Evolutionary conservation across 2,797 vertebrate species (phyloP).

Genomic region (Acanthiza pusilla): DNA sequence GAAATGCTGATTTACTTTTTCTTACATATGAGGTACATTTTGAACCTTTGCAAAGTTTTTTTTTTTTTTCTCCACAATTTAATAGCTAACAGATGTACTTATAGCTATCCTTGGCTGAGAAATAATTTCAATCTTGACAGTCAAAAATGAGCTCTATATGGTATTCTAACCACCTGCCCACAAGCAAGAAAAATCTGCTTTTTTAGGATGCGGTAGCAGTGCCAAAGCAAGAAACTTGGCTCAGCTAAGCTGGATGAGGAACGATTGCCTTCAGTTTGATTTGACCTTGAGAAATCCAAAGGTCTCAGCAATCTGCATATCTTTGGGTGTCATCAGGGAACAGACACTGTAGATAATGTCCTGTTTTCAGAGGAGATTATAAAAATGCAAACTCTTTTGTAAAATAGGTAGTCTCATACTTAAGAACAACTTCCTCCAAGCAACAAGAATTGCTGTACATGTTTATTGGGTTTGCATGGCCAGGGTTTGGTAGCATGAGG

Average conservation of each 20-base stretch:
- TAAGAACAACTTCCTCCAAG: background rate
- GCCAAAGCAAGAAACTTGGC: slow-evolving; percentile 62
- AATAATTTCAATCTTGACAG: slow-evolving; percentile 71
- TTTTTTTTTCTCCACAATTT: slow-evolving; percentile 51
- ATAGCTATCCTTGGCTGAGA: slow-evolving; percentile 62
- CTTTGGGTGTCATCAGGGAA: background rate
- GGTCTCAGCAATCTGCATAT: slow-evolving; percentile 19
- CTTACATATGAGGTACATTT: slow-evolving; percentile 2
- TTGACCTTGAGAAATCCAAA: slow-evolving; percentile 67
- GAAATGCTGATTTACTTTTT: background rate
- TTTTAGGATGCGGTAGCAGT: slow-evolving; percentile 55
- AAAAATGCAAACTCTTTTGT: background rate
- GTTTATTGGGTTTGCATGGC: background rate
- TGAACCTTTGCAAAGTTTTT: slow-evolving; percentile 3
- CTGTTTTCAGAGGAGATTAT: background rate
- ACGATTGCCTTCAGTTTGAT: slow-evolving; percentile 56
- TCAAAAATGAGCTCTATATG: slow-evolving; percentile 71
- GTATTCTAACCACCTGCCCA: slow-evolving; percentile 68
- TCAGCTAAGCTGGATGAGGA: slow-evolving; percentile 53
- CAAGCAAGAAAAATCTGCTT: slow-evolving; percentile 54
- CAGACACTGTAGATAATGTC: background rate
- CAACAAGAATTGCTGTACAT: background rate
- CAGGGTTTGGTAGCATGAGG: background rate
- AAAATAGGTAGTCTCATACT: background rate
- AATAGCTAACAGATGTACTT: slow-evolving; percentile 73